Evolutionary conservation across 2,113 vertebrate genomes (phyloP), one percentile per base, ranked within the genome.

Genomic region (Cyprinodon tularosa): DNA sequence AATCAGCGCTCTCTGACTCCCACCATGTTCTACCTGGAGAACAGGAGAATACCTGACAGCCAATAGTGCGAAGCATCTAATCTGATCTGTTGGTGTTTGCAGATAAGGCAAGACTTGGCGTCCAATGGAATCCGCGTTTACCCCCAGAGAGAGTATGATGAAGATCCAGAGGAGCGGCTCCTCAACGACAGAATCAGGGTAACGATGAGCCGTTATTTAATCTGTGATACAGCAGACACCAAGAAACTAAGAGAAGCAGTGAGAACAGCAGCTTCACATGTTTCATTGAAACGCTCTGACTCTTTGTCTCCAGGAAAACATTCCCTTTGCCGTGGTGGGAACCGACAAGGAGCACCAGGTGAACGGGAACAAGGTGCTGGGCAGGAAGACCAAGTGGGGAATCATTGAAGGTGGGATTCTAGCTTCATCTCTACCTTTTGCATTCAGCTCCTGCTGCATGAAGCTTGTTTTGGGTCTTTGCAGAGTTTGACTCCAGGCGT

Each of bases 371-470:
- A 95, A 95, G 62, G 95, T 98, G 72, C 90, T 99, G 88, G 98
- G 97, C 67, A 95, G 98, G 63, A 98, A 98, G 91, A 99, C 97
- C 50, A 99, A 98, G 85, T 99, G 98, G 97, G 98, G 98, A 47
- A 93, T 98, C 86, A 95, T 99, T 9, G 98, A 99, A 96, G 97
- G 98, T 97, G 82, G 86, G 82, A 13, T 44, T 37, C 44, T 3
- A 39, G 3, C 15, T 12, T 48, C 22, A 61, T 22, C 17, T 12
- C n/a, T 81, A 63, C 3, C 50, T 53, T 67, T 38, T 22, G 13
- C 0, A 45, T 45, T 72, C 3, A 59, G 38, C 1, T 36, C 4
- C 45, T 10, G n/a, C 4, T 29, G 29, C 29, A 1, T 29, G 29
- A 29, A 29, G 29, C 29, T 1, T 29, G 29, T 29, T 29, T 29